Percentiles rank a stretch among this genome's conserved stretches.
These are phyloP conservation scores for Leptopilina myrica DNA, from an alignment of 2,888 invertebrate species.

Conservation along the genomic window DNA sequence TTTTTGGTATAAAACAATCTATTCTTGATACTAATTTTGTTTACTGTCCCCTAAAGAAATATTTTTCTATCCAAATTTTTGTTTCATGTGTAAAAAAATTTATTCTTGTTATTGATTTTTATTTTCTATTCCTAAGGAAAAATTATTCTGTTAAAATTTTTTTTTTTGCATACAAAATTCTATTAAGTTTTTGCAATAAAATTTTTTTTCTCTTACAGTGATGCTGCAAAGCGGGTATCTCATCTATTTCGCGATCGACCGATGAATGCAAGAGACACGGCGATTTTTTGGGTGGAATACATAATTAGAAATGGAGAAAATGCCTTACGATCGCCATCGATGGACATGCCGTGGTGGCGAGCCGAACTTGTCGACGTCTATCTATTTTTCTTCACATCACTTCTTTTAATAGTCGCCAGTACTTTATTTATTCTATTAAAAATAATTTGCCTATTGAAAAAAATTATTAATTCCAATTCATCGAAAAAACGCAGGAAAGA, in stretches of 20 bases:
- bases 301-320: constrained; percentile 64
- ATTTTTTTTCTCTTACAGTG: constrained; percentile 44
- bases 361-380: constrained; percentile 63
- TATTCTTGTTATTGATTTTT: too few relatives aligned
- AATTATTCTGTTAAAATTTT: too few relatives aligned
- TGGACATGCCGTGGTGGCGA: constrained; percentile 64
- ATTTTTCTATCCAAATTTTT: too few relatives aligned
- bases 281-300: constrained; percentile 67
- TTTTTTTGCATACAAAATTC: too few relatives aligned
- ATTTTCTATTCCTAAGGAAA: too few relatives aligned
- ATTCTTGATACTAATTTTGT: too few relatives aligned
- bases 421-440: neutral
- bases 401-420: neutral
- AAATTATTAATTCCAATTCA: too few relatives aligned
- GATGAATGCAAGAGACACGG: constrained; percentile 58
- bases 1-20: too few relatives aligned
- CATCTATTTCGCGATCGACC: constrained; percentile 65
- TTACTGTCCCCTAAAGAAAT: too few relatives aligned
- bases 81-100: too few relatives aligned
- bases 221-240: constrained; percentile 47
- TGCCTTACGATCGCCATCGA: constrained; percentile 60
- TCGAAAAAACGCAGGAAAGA: too few relatives aligned
- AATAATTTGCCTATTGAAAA: neutral
- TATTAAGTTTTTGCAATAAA: too few relatives aligned
- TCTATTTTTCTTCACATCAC: neutral